phyloP scores from a whole-genome alignment of 2,797 vertebrate genomes.

The Nyctalus aviator region DNA sequence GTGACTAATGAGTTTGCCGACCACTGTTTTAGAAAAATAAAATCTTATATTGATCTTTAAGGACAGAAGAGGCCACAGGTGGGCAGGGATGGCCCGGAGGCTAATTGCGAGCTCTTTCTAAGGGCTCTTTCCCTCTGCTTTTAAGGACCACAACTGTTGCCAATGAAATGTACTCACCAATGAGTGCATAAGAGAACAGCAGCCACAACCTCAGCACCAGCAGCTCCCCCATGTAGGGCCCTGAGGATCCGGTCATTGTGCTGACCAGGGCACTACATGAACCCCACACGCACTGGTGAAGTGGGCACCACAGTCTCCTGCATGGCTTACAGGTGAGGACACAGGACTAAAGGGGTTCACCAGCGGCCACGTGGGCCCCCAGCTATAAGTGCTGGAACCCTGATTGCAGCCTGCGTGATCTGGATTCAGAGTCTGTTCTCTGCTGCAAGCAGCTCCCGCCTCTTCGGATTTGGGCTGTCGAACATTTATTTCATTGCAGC shows the following conservation, averaged over 20 bases:
- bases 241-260: neutral
- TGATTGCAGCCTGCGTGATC: neutral
- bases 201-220: neutral
- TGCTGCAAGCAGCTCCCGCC: too few relatives aligned
- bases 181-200: neutral
- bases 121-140: neutral
- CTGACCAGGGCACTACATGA: neutral
- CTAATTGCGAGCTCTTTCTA: neutral
- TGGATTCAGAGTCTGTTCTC: neutral
- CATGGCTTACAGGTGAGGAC: neutral
- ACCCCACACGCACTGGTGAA: neutral
- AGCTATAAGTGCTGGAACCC: neutral
- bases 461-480: neutral
- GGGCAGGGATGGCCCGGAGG: rapidly evolving
- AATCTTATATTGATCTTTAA: neutral
- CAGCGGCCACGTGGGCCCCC: neutral
- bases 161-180: neutral
- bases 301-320: neutral
- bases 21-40: neutral
- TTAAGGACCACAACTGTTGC: neutral
- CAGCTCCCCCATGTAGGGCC: neutral
- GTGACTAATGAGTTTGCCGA: too few relatives aligned
- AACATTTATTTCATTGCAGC: neutral
- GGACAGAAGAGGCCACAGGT: neutral
- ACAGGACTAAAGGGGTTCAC: neutral